These are phyloP conservation scores for Diorhabda carinulata DNA, from an alignment of 1,140 invertebrate genomes.

Conservation along the genomic window DNA sequence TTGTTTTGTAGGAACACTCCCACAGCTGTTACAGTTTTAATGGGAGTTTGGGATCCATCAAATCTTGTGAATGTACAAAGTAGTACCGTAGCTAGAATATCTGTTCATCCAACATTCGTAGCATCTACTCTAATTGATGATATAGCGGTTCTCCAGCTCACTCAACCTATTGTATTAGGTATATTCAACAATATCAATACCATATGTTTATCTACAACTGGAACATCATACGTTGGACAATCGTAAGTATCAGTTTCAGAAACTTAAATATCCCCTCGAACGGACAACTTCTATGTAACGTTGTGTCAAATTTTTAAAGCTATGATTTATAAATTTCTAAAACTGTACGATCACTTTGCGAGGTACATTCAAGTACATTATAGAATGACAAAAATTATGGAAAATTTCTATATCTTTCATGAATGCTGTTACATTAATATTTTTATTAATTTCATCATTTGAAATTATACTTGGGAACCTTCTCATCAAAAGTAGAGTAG, in stretches of 20 bases:
- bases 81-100: slow-evolving; percentile 22
- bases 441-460: too few relatives aligned
- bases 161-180: slow-evolving; percentile 48
- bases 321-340: too few relatives aligned
- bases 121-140: slow-evolving; percentile 56
- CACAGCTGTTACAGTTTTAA: slow-evolving; percentile 24
- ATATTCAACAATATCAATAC: slow-evolving; percentile 55
- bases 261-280: too few relatives aligned
- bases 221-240: slow-evolving; percentile 33
- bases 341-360: too few relatives aligned
- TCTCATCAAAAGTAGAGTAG: too few relatives aligned
- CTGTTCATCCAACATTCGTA: slow-evolving; percentile 55
- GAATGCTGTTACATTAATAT: too few relatives aligned
- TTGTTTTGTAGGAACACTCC: slow-evolving; percentile 26
- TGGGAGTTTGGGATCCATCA: slow-evolving; percentile 33
- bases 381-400: too few relatives aligned
- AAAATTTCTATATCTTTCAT: too few relatives aligned
- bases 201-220: slow-evolving; percentile 52
- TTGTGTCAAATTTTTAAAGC: too few relatives aligned
- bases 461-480: too few relatives aligned
- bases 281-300: too few relatives aligned
- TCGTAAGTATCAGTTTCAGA: slow-evolving; percentile 25
- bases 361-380: too few relatives aligned
- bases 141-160: slow-evolving; percentile 59
- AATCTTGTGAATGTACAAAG: slow-evolving; percentile 27